These are phyloP conservation scores for Bhutanitis thaidina DNA, from an alignment of 2,888 invertebrate species.

Conservation along the genomic window DNA sequence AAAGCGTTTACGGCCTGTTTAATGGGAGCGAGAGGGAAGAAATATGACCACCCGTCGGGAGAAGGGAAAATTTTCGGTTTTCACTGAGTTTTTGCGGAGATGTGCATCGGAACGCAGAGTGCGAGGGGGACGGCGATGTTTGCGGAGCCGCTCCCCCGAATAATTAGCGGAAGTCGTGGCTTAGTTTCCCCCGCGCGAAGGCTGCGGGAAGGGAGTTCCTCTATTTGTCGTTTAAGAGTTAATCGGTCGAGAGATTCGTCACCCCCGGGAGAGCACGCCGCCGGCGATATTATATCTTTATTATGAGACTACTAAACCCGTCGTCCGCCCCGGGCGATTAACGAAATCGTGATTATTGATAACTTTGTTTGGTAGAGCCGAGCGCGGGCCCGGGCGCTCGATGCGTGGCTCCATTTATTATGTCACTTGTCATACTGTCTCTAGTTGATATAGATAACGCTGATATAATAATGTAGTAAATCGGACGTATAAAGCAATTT, in stretches of 20 bases:
- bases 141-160: constrained; percentile 64
- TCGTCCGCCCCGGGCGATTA: constrained; percentile 61
- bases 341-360: constrained; percentile 74
- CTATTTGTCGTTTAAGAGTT: constrained; percentile 80
- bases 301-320: constrained; percentile 59
- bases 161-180: constrained; percentile 79
- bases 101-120: constrained; percentile 70
- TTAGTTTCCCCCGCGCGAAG: constrained; percentile 72
- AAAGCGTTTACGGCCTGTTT: constrained; percentile 80
- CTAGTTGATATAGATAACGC: constrained; percentile 9
- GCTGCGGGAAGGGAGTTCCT: constrained; percentile 70
- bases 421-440: constrained; percentile 23
- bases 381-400: constrained; percentile 24
- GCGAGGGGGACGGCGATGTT: constrained; percentile 65
- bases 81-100: constrained; percentile 77
- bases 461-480: not conserved
- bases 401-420: constrained; percentile 21
- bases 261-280: constrained; percentile 70
- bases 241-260: constrained; percentile 78
- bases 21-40: constrained; percentile 79
- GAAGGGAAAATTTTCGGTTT: constrained; percentile 77
- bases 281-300: constrained; percentile 74
- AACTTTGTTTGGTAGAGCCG: constrained; percentile 53
- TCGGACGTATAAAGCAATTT: constrained; percentile 13
- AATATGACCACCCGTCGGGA: constrained; percentile 75